These are phyloP conservation scores for Podabrus alpinus DNA, from an alignment of 2,888 invertebrate genomes.

Conservation along the genomic window DNA sequence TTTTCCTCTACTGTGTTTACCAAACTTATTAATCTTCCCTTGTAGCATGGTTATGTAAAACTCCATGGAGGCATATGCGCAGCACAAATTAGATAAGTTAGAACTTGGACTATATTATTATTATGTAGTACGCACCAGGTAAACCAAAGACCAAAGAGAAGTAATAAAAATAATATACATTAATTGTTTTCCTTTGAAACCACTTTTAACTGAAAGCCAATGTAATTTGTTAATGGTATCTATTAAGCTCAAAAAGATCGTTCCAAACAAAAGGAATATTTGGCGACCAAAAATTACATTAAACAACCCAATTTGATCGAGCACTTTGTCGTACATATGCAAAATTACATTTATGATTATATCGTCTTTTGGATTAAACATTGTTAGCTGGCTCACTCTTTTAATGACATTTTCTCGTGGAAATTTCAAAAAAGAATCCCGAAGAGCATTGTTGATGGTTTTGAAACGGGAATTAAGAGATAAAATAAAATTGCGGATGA, in stretches of 20 bases:
- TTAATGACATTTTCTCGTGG: neutral
- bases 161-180: no score
- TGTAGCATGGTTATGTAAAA: no score
- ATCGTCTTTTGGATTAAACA: neutral
- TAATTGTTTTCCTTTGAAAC: no score
- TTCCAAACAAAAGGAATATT: neutral
- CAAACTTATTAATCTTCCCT: no score
- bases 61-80: no score
- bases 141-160: no score
- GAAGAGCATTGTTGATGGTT: neutral
- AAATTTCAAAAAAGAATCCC: neutral
- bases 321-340: neutral
- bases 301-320: neutral
- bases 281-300: conserved; percentile 4
- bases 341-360: neutral
- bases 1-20: no score
- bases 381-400: neutral
- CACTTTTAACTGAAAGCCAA: neutral
- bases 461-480: neutral
- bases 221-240: neutral
- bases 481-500: conserved; percentile 1
- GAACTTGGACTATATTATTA: no score
- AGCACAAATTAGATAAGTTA: no score
- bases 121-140: neutral
- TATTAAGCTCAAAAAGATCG: neutral